phyloP scores from a whole-genome alignment of 2,888 invertebrate species.

The Acheta domesticus region DNA sequence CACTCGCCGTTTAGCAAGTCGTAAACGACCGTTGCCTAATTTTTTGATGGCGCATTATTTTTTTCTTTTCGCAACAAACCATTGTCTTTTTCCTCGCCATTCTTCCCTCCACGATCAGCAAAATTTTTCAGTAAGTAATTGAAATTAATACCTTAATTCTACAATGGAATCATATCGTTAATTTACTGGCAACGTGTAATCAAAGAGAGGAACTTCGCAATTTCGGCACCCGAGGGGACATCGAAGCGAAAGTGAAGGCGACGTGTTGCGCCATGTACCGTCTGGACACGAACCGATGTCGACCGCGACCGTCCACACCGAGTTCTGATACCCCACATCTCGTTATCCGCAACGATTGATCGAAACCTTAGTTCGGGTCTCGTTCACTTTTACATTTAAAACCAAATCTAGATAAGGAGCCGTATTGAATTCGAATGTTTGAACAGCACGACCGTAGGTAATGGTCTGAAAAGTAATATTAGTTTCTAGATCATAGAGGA shows the following conservation, averaged over 20 bases:
- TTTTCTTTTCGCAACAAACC: not conserved
- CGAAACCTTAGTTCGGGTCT: not conserved
- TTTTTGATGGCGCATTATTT: not conserved
- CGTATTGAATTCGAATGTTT: slow-evolving; percentile 18
- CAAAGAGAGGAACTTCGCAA: too few species aligned
- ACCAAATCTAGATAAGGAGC: not conserved
- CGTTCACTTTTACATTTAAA: not conserved
- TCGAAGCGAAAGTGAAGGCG: too few species aligned
- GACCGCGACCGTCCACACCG: too few species aligned
- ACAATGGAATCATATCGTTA: not conserved
- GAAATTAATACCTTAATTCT: not conserved
- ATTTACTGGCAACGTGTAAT: not conserved
- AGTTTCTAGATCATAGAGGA: not conserved
- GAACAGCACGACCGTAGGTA: not conserved
- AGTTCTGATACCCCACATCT: not conserved
- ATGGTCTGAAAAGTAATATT: slow-evolving; percentile 1
- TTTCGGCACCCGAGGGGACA: too few species aligned
- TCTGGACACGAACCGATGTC: too few species aligned
- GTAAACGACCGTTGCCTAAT: slow-evolving; percentile 6
- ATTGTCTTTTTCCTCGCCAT: not conserved
- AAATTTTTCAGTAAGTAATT: not conserved
- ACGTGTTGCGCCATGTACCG: too few species aligned
- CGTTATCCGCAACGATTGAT: not conserved
- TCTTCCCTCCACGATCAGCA: not conserved
- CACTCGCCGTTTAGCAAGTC: slow-evolving; percentile 5